Conservation (phyloP, 2,888 invertebrate species). For the Prionchulus punctatus region DNA sequence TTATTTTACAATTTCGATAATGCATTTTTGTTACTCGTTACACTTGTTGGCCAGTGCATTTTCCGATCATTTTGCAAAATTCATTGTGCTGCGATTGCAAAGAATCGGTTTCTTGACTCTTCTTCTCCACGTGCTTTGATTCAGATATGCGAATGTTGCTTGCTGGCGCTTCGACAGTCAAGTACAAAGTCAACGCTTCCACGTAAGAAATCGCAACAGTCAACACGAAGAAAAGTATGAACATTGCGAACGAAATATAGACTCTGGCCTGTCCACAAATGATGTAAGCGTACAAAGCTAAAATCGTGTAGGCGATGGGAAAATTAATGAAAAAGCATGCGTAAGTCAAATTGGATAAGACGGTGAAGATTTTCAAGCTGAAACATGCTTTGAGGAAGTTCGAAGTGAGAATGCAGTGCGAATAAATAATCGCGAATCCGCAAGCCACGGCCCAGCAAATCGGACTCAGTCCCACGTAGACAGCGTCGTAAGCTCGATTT, state of each 20-base stretch:
- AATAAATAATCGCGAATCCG: not conserved
- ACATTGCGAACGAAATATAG: not conserved
- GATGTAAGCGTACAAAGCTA: not conserved
- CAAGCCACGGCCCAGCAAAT: not conserved
- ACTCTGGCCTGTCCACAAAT: not conserved
- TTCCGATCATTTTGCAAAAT: too few relatives aligned
- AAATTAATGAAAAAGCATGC: not conserved
- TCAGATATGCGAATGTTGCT: too few relatives aligned
- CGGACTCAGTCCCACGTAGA: not conserved
- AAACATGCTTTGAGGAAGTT: not conserved
- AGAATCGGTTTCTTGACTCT: too few relatives aligned
- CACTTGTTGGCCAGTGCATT: too few relatives aligned
- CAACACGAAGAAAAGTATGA: not conserved
- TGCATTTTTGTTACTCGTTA: too few relatives aligned
- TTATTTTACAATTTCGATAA: too few relatives aligned
- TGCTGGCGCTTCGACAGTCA: not conserved
- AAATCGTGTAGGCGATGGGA: not conserved
- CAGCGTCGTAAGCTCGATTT: not conserved
- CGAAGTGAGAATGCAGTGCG: not conserved
- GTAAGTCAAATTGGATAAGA: not conserved
- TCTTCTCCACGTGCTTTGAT: too few relatives aligned
- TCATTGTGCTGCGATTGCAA: too few relatives aligned
- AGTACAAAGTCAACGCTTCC: not conserved
- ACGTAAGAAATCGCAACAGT: not conserved
- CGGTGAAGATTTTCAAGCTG: not conserved